Conservation (phyloP, 1,140 invertebrate species). For the Drosophila teissieri region DNA sequence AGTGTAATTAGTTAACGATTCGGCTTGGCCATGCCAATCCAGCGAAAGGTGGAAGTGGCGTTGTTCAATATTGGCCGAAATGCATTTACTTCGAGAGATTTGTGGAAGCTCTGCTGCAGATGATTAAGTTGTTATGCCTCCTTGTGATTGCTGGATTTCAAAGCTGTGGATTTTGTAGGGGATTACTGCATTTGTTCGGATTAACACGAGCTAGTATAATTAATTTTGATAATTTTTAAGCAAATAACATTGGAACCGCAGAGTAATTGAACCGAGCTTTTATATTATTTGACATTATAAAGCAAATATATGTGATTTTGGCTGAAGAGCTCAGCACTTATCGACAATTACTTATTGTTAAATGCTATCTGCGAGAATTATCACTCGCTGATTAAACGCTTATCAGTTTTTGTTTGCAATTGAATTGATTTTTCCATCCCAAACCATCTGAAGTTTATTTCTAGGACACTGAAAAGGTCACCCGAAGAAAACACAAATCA, state of each 20-base stretch:
- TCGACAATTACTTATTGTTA: conserved; percentile 7
- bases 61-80: conserved; percentile 33
- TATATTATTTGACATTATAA: no score
- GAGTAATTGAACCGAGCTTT: no score
- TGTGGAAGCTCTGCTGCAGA: conserved; percentile 17
- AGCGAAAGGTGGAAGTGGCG: conserved; percentile 77
- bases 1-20: conserved; percentile 68
- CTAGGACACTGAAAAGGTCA: conserved; percentile 19
- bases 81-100: conserved; percentile 23
- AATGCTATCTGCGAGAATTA: background rate
- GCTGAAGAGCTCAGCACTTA: conserved; percentile 15
- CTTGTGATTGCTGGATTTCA: background rate
- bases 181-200: no score
- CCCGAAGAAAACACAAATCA: background rate
- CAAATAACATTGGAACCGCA: no score
- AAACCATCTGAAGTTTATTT: conserved; percentile 34
- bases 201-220: no score
- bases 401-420: conserved; percentile 16
- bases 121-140: conserved; percentile 26
- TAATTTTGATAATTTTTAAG: no score
- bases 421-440: conserved; percentile 5
- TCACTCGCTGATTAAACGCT: conserved; percentile 12
- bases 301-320: conserved; percentile 12
- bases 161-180: background rate
- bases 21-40: conserved; percentile 59